Conservation (phyloP, 2,113 vertebrate genomes). For the Trogon melanurus region DNA sequence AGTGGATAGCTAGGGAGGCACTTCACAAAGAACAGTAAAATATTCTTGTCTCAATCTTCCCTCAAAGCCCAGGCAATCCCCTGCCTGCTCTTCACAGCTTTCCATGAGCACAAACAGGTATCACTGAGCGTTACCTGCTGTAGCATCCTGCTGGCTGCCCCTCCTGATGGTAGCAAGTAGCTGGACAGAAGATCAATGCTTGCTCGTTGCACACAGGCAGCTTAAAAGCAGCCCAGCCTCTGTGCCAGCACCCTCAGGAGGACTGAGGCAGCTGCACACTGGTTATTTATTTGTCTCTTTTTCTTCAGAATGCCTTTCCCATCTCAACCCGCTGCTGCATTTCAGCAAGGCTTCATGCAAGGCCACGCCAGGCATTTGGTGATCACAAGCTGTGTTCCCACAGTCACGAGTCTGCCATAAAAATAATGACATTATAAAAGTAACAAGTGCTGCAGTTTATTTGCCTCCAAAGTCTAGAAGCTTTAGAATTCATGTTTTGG, state of each 20-base stretch:
- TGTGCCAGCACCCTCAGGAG: not conserved
- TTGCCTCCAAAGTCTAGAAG: not conserved
- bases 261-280: not conserved
- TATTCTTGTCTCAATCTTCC: not conserved
- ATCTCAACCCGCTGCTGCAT: not conserved
- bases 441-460: not conserved
- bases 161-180: not conserved
- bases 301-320: not conserved
- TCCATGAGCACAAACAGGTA: not conserved
- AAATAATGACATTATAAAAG: not conserved
- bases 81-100: not conserved
- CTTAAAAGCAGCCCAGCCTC: not conserved
- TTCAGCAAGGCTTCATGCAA: not conserved
- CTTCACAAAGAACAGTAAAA: not conserved
- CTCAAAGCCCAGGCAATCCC: not conserved
- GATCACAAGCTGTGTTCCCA: not conserved
- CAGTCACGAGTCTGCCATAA: not conserved
- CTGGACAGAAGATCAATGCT: constrained; percentile 26
- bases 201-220: not conserved
- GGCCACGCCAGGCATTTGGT: not conserved
- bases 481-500: not conserved
- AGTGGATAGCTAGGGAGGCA: not conserved
- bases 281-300: not conserved
- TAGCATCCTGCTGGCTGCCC: not conserved
- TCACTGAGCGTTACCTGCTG: not conserved